Percentiles rank a stretch among this genome's conserved stretches.
Evolutionary conservation across 2,888 invertebrate species (phyloP).

Genomic region (Diarsia rubi): DNA sequence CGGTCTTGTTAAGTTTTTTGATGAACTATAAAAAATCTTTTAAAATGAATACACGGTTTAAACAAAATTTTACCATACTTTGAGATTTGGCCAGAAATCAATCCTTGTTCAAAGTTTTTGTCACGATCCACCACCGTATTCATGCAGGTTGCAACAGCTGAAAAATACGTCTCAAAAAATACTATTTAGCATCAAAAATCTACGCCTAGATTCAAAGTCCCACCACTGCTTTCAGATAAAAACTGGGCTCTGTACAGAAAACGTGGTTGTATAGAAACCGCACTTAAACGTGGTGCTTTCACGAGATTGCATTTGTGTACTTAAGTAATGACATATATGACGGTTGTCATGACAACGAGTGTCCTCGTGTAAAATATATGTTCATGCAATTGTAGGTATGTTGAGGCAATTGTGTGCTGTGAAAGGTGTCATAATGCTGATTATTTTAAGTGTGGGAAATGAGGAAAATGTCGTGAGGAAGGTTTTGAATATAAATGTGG

Average conservation of each 20-base stretch:
- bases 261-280: constrained; percentile 38
- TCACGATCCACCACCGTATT: neutral
- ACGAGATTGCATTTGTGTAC: constrained; percentile 51
- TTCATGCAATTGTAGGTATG: constrained; percentile 1
- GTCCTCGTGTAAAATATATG: neutral
- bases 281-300: constrained; percentile 23
- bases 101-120: neutral
- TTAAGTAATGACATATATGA: constrained; percentile 57
- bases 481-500: no score
- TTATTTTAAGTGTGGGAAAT: neutral
- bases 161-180: neutral
- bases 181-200: constrained; percentile 16
- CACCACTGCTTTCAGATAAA: constrained; percentile 16
- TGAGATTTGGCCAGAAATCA: neutral
- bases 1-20: no score
- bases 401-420: neutral
- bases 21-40: no score
- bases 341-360: neutral
- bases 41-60: no score
- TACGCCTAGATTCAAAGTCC: constrained; percentile 16
- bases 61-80: neutral
- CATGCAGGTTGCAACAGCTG: neutral
- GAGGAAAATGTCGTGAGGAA: no score
- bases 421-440: neutral
- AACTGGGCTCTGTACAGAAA: neutral